Evolutionary conservation across 2,888 invertebrate genomes (phyloP), one percentile per base, ranked within the genome.

Genomic region (Rotaria sp.): DNA sequence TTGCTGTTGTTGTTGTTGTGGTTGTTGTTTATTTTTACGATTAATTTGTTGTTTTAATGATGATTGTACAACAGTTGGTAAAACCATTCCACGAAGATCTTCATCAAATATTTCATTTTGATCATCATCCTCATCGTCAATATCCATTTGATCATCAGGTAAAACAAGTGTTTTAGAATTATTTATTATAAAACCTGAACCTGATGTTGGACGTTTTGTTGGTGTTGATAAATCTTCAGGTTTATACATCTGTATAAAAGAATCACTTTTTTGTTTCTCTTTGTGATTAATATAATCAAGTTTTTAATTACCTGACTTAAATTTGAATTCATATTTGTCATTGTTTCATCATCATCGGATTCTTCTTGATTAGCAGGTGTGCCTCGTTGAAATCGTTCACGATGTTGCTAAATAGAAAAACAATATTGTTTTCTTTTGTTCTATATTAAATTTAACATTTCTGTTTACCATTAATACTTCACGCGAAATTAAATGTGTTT

Each of bases 131-230:
- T 67, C 67, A 67, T 67, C 52, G 5, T 52, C 52, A 52, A 67
- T 67, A 67, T 67, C 67, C 67, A 67, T 67, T 67, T 67, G 67
- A 67, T 67, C 67, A 67, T 67, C 67, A 18, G 67, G 67, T 38
- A 67, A 35, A 15, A 67, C 67, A 35, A 67, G 35, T 21, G 21
- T 35, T 67, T 67, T 67, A 0, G 67, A 67, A 67, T 35, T 67
- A 67, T 67, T 67, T 35, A 67, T 67, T 5, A 67, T 67, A 67
- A 67, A 67, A 38, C 67, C 67, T 67, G 67, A 35, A 38, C 67
- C 67, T 5, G 67, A 35, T 35, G 67, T 38, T 35, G 67, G 67
- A 35, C 67, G 67, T 35, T 67, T 67, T 21, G 67, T 38, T 21
- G 67, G 67, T 35, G 67, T 67, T 4, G 67, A 67, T 35, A 67